Percentiles rank a stretch among this genome's conserved stretches.
Evolutionary conservation across 1,140 invertebrate genomes (phyloP).

Genomic region (Chrysopa pallens): DNA sequence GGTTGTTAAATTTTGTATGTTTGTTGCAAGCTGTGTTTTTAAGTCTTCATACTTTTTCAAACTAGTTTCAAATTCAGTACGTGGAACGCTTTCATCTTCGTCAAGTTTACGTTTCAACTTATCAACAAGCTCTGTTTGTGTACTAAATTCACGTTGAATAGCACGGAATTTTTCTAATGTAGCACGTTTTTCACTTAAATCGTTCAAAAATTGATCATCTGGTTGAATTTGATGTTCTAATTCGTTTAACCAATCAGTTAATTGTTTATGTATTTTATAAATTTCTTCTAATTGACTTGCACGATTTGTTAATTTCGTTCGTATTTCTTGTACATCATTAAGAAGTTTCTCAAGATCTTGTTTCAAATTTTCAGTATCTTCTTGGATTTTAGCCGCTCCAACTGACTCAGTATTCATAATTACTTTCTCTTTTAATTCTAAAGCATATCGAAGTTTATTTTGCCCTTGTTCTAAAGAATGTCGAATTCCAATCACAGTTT

Average conservation of each 20-base stretch:
- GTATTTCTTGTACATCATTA: conserved; percentile 56
- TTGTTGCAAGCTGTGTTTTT: conserved; percentile 36
- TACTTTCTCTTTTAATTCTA: conserved; percentile 83
- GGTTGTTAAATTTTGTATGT: conserved; percentile 42
- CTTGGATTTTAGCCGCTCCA: conserved; percentile 71
- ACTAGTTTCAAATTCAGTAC: conserved; percentile 46
- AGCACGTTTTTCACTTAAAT: conserved; percentile 78
- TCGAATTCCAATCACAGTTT: conserved; percentile 63
- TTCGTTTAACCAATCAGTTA: conserved; percentile 73
- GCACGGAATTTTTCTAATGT: conserved; percentile 66
- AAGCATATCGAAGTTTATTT: conserved; percentile 71
- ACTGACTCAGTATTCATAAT: conserved; percentile 79
- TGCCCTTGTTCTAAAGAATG: conserved; percentile 80
- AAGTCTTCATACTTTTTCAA: conserved; percentile 52
- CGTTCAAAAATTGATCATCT: conserved; percentile 52
- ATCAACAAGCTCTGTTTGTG: conserved; percentile 55
- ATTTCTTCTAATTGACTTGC: conserved; percentile 67
- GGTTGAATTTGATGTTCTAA: conserved; percentile 62
- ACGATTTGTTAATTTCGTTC: conserved; percentile 49
- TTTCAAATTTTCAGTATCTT: conserved; percentile 74
- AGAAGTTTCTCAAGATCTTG: conserved; percentile 74
- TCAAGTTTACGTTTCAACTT: conserved; percentile 44
- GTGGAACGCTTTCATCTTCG: conserved; percentile 44
- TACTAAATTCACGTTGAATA: conserved; percentile 55
- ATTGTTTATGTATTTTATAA: conserved; percentile 57